Evolutionary conservation across 2,888 invertebrate species (phyloP), one percentile per base, ranked within the genome.

Genomic region (Beris morrisii): DNA sequence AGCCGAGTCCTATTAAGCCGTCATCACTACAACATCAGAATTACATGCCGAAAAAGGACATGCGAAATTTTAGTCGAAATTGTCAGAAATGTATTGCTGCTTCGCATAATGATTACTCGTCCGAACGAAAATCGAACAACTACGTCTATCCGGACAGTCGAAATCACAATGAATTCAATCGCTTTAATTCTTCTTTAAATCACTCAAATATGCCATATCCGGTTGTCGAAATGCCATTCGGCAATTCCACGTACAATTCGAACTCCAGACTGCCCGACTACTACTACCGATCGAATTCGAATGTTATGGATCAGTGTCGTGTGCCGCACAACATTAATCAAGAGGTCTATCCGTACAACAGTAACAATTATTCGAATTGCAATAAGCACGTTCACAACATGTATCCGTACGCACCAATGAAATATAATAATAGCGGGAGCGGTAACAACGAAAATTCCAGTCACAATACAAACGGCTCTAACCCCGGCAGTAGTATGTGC

Each of bases 1-100:
- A 61, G 7, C 50, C 50, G 11, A 61, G 22, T 32, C 61, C 50
- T 11, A 32, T 61, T 4, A 61, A 61, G 15, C 52, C 61, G 1
- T 52, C 64, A 30, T 53, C 64, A 44, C 28, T 45, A 12, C 53
- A 44, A 5, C 53, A 53, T 32, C 53, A 53, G n/a, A 44, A 43
- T 22, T 64, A 54, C 43, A 53, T 64, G 54, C 64, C 53, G 32
- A 64, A 54, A 9, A 54, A 64, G 15, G 64, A 64, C 44, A 28
- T 64, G 5, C 61, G 61, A 50, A 61, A 38, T 38, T 61, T 61
- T 61, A 61, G 61, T 61, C 61, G 61, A 50, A 61, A 52, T 61
- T 61, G 61, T 50, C 61, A 61, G 50, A 61, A 61, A 61, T 61
- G 61, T 38, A 61, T 61, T 38, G 61, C 61, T 30, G 61, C 61